Base-by-base conservation (phyloP, 1,140 invertebrate genomes). In the Trigoniulus corallinus region DNA sequence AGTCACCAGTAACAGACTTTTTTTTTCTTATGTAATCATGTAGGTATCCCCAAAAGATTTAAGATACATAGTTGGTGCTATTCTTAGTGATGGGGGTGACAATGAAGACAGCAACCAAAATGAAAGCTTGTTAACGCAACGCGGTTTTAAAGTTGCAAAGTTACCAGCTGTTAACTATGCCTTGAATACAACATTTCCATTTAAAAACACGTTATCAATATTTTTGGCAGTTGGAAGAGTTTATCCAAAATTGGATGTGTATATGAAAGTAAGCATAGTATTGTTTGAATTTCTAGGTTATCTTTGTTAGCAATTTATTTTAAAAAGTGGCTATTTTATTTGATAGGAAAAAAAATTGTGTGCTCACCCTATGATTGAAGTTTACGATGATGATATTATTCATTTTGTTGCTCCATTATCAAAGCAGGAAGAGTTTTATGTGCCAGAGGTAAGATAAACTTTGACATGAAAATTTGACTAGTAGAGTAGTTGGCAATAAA, bases 361-460 rank as follows among this genome's bases (percentile, higher is more conserved):
- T 58, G 69, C 67, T n/a, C 64, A 69, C 57, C 70, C 70, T 21
- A 61, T 66, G 44, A 56, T 72, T 3, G 70, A 72, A 57, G 58
- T 70, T 7, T 72, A 71, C 55, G 62, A 69, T 56, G 52, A 56
- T 18, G 48, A 58, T 3, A 53, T 55, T 37, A 70, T 72, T 12
- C 44, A 62, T 10, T 72, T 69, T 56, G 57, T 69, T 45, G 64
- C 65, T 3, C 70, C 70, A 7, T 56, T 72, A 22, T 62, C 69
- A 2, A 64, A 61, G 47, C 70, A 72, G 53, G 63, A 68, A 47
- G 67, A 70, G 44, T 71, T 71, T 56, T 71, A 66, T 53, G 68
- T 71, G 1, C 61, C 63, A 40, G 68, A 70, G 52, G 62, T 59
- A 15, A 49, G 7, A 10, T 44, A 24, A 13, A 13, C 37, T 39